Base-by-base conservation (phyloP, 2,113 vertebrate species). In the Pygoscelis antarcticus region DNA sequence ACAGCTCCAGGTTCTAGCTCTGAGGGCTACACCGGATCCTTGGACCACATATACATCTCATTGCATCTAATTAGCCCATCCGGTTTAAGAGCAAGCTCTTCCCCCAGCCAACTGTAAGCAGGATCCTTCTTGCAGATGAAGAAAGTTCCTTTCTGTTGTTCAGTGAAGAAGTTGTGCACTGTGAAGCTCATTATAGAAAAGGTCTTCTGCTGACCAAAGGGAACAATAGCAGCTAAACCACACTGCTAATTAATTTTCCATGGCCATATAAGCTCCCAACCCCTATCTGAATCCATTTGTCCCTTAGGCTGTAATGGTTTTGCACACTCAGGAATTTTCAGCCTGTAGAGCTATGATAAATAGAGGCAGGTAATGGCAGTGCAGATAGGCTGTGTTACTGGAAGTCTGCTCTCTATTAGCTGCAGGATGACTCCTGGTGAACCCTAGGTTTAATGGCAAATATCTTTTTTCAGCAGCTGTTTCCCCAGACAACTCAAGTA, bases 241-340 rank as follows among this genome's bases (percentile, higher is more conserved):
- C 44, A 2, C 65, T 86, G 65, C 71, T 97, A 87, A 95, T 92
- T 97, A 95, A 83, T 96, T 96, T 87, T 94, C 77, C 66, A 55
- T 3, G 32, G 62, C 80, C 79, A 92, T 52, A 87, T 89, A 97
- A 96, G 54, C 62, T 65, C 74, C 66, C 72, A 86, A 10, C 7
- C 54, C 75, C 69, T 52, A 5, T 85, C 55, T 64, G 90, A 95
- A 92, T 85, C 69, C 34, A 21, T 83, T 95, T 89, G 62, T 87
- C 87, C 92, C 80, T 23, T 71, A 64, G 89, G 65, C 79, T 62
- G 34, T 68, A 82, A 79, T 7, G 11, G 49, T 79, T 93, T 38
- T 88, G 79, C 68, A 74, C 57, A 22, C 69, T 89, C 62, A 87
- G 88, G 93, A 71, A 52, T 95, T 78, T 86, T 62, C 83, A 96